Evolutionary conservation across 2,797 vertebrate genomes (phyloP).

Genomic region (Coracias cyanogaster): DNA sequence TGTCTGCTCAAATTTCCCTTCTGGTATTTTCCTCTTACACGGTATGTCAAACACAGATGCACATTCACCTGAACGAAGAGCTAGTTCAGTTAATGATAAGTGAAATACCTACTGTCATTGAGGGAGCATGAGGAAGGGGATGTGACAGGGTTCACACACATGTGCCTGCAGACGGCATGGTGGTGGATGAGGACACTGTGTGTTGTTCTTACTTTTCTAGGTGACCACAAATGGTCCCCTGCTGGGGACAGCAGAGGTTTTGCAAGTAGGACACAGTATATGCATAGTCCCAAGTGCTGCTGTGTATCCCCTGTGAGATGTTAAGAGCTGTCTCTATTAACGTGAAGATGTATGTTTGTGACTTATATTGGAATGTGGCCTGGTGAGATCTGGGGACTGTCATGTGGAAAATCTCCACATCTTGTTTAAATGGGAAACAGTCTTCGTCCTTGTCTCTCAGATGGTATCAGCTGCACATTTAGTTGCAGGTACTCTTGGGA

Average conservation of each 20-base stretch:
- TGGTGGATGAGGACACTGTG: rapidly evolving
- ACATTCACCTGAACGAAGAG: neutral
- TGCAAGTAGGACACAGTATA: neutral
- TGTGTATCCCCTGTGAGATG: rapidly evolving
- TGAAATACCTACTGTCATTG: neutral
- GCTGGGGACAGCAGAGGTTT: neutral
- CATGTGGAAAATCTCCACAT: neutral
- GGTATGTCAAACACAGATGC: neutral
- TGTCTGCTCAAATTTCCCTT: conserved; percentile 58
- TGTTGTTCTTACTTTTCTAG: neutral
- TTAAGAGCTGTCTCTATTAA: neutral
- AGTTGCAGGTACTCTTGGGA: neutral
- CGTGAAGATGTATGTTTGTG: neutral
- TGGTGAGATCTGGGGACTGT: neutral
- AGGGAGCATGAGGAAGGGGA: neutral
- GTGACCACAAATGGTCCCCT: neutral
- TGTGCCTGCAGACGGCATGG: rapidly evolving
- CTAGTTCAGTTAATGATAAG: neutral
- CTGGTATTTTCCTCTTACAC: neutral
- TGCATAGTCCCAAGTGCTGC: neutral
- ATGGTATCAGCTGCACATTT: neutral
- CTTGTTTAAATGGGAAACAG: neutral
- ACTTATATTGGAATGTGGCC: neutral
- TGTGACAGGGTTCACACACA: neutral
- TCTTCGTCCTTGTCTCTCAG: neutral